Evolutionary conservation across 2,113 vertebrate genomes (phyloP).

Genomic region (Crotalus horridus): DNA sequence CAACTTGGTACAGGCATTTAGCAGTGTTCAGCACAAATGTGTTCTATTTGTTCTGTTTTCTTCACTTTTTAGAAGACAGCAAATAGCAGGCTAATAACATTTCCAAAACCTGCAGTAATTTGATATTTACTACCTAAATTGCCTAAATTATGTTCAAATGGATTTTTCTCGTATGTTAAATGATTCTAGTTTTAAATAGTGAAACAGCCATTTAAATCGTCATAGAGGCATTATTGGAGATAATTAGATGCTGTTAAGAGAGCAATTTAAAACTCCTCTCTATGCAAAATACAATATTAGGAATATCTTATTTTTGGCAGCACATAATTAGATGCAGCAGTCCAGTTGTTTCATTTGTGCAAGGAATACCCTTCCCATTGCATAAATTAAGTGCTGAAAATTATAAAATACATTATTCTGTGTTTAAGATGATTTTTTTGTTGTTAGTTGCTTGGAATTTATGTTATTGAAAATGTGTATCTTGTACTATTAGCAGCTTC

Average conservation of each 20-base stretch:
- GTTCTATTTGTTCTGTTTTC: not conserved
- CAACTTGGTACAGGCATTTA: not conserved
- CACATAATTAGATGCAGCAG: not conserved
- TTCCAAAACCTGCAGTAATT: not conserved
- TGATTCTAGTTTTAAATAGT: not conserved
- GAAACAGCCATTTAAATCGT: not conserved
- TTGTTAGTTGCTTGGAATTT: not conserved
- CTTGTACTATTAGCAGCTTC: not conserved
- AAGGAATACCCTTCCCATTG: not conserved
- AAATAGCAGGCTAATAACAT: not conserved
- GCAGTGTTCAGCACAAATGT: not conserved
- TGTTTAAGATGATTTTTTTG: not conserved
- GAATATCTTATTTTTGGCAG: not conserved
- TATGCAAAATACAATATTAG: not conserved
- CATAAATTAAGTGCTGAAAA: not conserved
- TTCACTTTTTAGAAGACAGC: not conserved
- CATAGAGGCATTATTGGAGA: not conserved
- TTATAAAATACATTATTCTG: not conserved
- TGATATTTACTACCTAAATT: not conserved
- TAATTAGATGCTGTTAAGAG: not conserved
- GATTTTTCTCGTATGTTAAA: not conserved
- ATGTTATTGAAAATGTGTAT: rapidly evolving
- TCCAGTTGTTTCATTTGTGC: rapidly evolving
- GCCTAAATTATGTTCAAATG: not conserved
- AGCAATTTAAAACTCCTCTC: not conserved